A percentile compares a stretch with the other conserved stretches of the same genome.
Evolutionary conservation across 2,113 vertebrate genomes (phyloP).

Genomic region (Centropus unirufus): DNA sequence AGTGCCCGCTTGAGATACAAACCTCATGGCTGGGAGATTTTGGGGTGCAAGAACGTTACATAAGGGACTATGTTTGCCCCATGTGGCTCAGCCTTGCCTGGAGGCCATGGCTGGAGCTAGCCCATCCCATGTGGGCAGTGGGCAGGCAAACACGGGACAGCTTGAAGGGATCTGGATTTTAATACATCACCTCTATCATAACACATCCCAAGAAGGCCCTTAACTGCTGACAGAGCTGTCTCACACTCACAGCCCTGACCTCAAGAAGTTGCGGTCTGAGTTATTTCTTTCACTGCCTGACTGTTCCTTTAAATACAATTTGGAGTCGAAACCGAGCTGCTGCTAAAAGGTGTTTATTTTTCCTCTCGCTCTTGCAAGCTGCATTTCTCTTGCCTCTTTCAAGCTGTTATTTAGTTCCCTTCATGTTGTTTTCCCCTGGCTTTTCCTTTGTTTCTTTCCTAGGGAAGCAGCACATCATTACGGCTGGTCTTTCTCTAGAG

Average conservation of each 20-base stretch:
- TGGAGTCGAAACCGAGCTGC: not conserved
- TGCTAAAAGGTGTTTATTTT: slow-evolving; percentile 25
- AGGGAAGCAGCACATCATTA: slow-evolving; percentile 58
- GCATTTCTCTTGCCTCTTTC: slow-evolving; percentile 16
- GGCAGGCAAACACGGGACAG: not conserved
- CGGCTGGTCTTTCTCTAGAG: slow-evolving; percentile 52
- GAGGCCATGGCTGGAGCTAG: not conserved
- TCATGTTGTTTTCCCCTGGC: slow-evolving; percentile 17
- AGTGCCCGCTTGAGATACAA: fast-evolving
- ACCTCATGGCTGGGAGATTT: fast-evolving
- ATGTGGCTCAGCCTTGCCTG: fast-evolving
- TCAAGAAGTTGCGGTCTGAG: not conserved
- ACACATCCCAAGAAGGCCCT: not conserved
- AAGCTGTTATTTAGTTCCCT: slow-evolving; percentile 28
- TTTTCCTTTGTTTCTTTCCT: slow-evolving; percentile 60
- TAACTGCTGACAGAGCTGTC: not conserved
- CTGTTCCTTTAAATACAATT: not conserved
- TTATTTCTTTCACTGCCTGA: not conserved
- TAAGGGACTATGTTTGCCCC: fast-evolving
- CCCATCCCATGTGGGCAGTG: not conserved
- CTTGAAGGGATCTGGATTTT: not conserved
- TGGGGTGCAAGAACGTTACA: fast-evolving
- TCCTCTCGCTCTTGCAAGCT: not conserved
- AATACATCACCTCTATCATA: not conserved
- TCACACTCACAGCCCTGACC: not conserved